Percentiles rank a stretch among this genome's conserved stretches.
Evolutionary conservation across 2,113 vertebrate species (phyloP).

Genomic region (Guaruba guarouba): DNA sequence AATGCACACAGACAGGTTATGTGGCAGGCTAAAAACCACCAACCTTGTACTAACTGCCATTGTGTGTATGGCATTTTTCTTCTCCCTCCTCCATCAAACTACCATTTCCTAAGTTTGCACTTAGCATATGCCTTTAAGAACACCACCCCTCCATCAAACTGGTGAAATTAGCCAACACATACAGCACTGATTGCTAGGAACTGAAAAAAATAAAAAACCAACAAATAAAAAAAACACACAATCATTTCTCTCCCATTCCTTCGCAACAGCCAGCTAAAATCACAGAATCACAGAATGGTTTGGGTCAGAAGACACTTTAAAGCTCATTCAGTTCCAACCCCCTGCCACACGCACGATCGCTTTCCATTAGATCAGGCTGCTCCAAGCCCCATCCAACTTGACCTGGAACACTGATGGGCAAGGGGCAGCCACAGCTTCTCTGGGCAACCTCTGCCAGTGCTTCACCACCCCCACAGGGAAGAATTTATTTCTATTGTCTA

Average conservation of each 20-base stretch:
- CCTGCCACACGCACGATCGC: too few relatives aligned
- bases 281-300: not conserved
- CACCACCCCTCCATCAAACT: not conserved
- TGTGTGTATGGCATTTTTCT: accelerated
- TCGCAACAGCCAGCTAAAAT: not conserved
- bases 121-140: not conserved
- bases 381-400: not conserved
- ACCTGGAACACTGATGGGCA: not conserved
- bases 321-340: not conserved
- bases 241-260: not conserved
- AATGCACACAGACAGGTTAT: not conserved
- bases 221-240: not conserved
- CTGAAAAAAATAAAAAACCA: not conserved
- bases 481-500: not conserved
- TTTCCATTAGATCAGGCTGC: not conserved
- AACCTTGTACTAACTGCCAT: not conserved
- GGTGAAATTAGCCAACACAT: not conserved
- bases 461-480: not conserved
- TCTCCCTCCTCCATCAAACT: not conserved
- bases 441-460: not conserved
- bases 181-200: not conserved
- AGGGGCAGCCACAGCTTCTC: not conserved
- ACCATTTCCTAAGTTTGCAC: not conserved
- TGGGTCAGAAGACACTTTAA: not conserved
- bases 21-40: not conserved